phyloP scores from a whole-genome alignment of 2,797 vertebrate species.

The Rhinogobio ventralis region DNA sequence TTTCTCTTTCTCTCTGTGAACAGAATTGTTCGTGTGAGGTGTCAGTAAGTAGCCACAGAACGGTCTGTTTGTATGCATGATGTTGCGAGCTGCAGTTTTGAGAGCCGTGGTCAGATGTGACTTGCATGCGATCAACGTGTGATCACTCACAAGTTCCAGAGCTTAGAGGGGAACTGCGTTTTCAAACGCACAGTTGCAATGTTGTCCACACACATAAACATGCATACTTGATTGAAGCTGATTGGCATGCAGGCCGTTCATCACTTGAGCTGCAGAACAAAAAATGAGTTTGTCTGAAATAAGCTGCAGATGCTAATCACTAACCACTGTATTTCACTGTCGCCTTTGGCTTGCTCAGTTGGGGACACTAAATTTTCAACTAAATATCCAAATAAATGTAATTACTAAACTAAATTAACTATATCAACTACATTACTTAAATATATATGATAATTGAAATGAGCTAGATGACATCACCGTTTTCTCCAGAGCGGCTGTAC shows the following conservation, averaged over 20 bases:
- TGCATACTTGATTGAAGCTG: slow-evolving; percentile 17
- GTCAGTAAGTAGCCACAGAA: slow-evolving; percentile 79
- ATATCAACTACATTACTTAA: no score
- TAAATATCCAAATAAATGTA: no score
- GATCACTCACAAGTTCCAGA: slow-evolving; percentile 32
- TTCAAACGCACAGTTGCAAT: neutral
- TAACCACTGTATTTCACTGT: no score
- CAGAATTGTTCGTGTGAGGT: slow-evolving; percentile 81
- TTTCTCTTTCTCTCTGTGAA: slow-evolving; percentile 67
- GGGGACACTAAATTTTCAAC: no score
- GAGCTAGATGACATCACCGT: no score
- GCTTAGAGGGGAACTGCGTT: slow-evolving; percentile 21
- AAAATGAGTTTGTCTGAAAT: slow-evolving; percentile 43
- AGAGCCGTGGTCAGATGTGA: neutral
- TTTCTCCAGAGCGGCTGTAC: no score
- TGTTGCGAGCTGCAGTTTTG: slow-evolving; percentile 53
- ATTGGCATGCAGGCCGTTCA: slow-evolving; percentile 22
- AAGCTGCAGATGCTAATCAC: slow-evolving; percentile 43
- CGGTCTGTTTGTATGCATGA: slow-evolving; percentile 65
- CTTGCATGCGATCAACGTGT: slow-evolving; percentile 67
- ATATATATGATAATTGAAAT: no score
- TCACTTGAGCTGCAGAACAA: slow-evolving; percentile 36
- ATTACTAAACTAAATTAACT: no score
- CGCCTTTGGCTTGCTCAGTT: no score
- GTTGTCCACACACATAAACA: neutral